phyloP scores from a whole-genome alignment of 2,888 invertebrate genomes.

The Chydorus sphaericus region DNA sequence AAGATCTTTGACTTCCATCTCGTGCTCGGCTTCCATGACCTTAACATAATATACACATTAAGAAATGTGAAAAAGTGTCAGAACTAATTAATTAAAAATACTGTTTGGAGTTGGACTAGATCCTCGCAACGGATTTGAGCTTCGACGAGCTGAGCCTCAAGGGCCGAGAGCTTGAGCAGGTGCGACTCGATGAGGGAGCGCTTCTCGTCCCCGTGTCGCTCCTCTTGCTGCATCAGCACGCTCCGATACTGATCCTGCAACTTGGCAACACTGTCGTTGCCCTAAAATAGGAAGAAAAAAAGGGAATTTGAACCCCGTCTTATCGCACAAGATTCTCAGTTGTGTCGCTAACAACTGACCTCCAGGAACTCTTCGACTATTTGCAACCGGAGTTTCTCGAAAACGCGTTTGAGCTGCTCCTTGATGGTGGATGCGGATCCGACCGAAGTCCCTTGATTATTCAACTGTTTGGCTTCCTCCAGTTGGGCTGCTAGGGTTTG shows the following conservation, averaged over 20 bases:
- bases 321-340: neutral
- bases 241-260: constrained; percentile 6
- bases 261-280: constrained; percentile 1
- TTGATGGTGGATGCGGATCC: neutral
- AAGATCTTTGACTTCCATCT: constrained; percentile 15
- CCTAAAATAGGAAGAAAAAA: neutral
- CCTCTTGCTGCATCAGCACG: constrained; percentile 7
- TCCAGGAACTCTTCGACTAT: constrained; percentile 11
- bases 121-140: constrained; percentile 1
- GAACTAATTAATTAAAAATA: no score
- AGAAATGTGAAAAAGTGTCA: no score
- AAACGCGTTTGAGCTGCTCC: constrained; percentile 11
- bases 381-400: constrained; percentile 6
- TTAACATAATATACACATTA: no score
- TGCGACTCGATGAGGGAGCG: constrained; percentile 2
- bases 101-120: constrained; percentile 9
- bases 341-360: no score
- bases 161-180: constrained; percentile 10
- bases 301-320: no score
- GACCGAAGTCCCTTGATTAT: neutral
- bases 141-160: constrained; percentile 9
- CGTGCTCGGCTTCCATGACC: constrained; percentile 16
- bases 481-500: constrained; percentile 8
- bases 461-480: constrained; percentile 3
- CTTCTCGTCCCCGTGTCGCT: constrained; percentile 6